These are phyloP conservation scores for Papilio glaucus DNA, from an alignment of 1,140 invertebrate genomes.

Conservation along the genomic window DNA sequence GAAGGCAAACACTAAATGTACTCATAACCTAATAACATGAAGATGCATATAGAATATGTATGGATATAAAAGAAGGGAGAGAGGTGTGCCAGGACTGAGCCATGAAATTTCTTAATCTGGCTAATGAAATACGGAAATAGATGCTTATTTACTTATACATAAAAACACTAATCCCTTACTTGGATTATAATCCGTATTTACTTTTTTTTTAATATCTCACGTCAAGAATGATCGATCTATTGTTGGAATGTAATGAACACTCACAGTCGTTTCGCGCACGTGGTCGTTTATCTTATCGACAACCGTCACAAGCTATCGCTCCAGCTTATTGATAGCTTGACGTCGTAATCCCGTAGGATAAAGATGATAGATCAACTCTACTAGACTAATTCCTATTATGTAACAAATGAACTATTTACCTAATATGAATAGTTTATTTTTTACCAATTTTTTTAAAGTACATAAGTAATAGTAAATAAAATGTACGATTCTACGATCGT, in stretches of 20 bases:
- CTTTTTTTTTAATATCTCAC: background rate
- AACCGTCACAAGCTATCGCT: background rate
- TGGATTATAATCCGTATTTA: background rate
- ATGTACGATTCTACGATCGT: no score
- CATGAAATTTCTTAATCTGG: background rate
- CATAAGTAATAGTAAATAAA: no score
- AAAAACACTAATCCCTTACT: no score
- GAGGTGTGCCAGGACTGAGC: background rate
- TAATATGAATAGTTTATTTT: no score
- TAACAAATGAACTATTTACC: background rate
- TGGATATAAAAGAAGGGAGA: no score
- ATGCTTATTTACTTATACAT: background rate
- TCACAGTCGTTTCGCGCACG: background rate
- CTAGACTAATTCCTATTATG: constrained; percentile 19
- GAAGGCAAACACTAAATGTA: background rate
- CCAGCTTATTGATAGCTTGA: constrained; percentile 17
- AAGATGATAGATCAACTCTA: constrained; percentile 28
- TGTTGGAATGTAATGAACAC: background rate
- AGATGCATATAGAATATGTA: no score
- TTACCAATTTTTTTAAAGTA: no score
- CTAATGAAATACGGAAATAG: background rate
- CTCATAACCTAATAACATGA: background rate
- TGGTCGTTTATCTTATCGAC: constrained; percentile 16
- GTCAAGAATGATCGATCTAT: constrained; percentile 1
- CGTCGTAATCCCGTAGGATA: constrained; percentile 24